Evolutionary conservation across 2,888 invertebrate species (phyloP).

Genomic region (Eutolmus rufibarbis): DNA sequence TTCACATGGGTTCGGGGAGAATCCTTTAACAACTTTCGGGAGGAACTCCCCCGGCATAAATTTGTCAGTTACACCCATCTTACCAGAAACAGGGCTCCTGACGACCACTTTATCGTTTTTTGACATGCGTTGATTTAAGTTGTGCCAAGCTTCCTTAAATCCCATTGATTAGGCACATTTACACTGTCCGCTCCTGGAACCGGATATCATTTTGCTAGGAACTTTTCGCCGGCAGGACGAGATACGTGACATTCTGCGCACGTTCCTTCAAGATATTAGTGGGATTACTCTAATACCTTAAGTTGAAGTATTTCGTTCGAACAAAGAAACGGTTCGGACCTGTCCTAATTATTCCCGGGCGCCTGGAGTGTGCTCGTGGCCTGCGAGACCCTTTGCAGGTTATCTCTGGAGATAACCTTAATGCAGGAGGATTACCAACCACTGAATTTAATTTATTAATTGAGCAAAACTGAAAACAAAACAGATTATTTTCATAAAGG

Average conservation of each 20-base stretch:
- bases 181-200: neutral
- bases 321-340: neutral
- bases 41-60: neutral
- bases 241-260: neutral
- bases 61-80: neutral
- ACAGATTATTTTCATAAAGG: neutral
- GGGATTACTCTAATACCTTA: slow-evolving; percentile 17
- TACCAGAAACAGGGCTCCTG: neutral
- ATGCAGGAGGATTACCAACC: neutral
- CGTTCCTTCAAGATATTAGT: slow-evolving; percentile 23
- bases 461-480: neutral
- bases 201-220: neutral
- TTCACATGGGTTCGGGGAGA: neutral
- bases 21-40: neutral
- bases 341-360: neutral
- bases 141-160: neutral
- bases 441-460: neutral
- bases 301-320: neutral
- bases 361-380: neutral
- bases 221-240: neutral
- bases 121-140: neutral
- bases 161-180: slow-evolving; percentile 20
- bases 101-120: neutral
- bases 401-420: neutral
- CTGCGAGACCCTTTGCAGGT: neutral